A percentile compares a stretch with the other conserved stretches of the same genome.
Evolutionary conservation across 92 coral and sea anemone genomes (phyloP).

Genomic region (Epizoanthus fatuus): DNA sequence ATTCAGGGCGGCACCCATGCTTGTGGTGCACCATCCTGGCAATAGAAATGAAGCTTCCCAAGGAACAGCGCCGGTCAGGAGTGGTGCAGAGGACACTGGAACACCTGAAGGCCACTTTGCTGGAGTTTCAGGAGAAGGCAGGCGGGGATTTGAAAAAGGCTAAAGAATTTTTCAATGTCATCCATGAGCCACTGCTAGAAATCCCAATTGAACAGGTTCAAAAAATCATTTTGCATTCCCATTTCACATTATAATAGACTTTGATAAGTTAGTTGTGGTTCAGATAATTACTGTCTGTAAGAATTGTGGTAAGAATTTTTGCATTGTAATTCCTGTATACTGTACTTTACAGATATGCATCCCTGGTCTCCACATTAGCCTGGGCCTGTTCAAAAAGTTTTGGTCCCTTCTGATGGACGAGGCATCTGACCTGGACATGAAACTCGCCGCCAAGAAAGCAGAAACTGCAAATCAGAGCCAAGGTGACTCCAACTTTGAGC

Average conservation of each 20-base stretch:
- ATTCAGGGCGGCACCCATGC: constrained; percentile 28
- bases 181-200: constrained; percentile 30
- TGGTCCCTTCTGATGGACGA: not conserved
- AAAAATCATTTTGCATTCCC: not conserved
- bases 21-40: constrained; percentile 18
- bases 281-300: not conserved
- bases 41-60: constrained; percentile 23
- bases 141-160: constrained; percentile 22
- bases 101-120: constrained; percentile 21
- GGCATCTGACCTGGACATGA: constrained; percentile 6
- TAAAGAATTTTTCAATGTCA: constrained; percentile 14
- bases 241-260: not conserved
- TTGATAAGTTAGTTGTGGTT: not conserved
- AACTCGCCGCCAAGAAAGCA: not conserved
- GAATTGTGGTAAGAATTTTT: not conserved
- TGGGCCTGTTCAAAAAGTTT: constrained; percentile 4
- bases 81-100: constrained; percentile 17
- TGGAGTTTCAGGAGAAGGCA: constrained; percentile 4
- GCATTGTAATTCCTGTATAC: not conserved
- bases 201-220: constrained; percentile 31
- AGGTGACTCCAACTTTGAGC: constrained; percentile 2
- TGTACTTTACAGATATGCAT: constrained; percentile 4
- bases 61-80: constrained; percentile 5
- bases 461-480: not conserved
- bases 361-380: constrained; percentile 2